Evolutionary conservation across 2,113 vertebrate species (phyloP).

Genomic region (Catharus fuscescens): DNA sequence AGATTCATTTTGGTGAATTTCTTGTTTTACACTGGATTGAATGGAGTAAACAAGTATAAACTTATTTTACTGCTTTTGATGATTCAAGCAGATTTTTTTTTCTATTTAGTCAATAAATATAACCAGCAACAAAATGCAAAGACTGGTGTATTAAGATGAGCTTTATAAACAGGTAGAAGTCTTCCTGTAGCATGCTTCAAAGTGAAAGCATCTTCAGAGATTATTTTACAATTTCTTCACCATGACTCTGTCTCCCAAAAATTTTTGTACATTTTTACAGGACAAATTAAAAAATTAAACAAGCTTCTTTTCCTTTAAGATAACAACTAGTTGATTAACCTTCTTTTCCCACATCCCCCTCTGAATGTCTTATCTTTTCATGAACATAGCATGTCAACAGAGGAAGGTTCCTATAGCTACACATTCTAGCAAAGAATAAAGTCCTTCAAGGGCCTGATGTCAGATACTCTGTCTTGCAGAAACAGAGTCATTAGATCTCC

Average conservation of each 20-base stretch:
- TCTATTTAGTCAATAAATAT: neutral
- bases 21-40: neutral
- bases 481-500: neutral
- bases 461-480: neutral
- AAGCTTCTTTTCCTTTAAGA: neutral
- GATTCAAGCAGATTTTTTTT: neutral
- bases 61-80: neutral
- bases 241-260: neutral
- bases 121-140: neutral
- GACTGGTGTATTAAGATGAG: neutral
- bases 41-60: neutral
- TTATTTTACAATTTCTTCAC: neutral
- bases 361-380: neutral
- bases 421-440: neutral
- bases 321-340: neutral
- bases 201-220: neutral
- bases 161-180: neutral
- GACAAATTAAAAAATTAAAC: neutral
- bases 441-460: neutral
- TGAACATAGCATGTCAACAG: neutral
- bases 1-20: neutral
- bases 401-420: neutral
- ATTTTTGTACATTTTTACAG: neutral
- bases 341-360: neutral
- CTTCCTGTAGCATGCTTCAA: neutral